Percentiles rank a stretch among this genome's conserved stretches.
These are phyloP conservation scores for Sebastes schlegelii DNA, from an alignment of 2,113 vertebrate genomes.

Conservation along the genomic window DNA sequence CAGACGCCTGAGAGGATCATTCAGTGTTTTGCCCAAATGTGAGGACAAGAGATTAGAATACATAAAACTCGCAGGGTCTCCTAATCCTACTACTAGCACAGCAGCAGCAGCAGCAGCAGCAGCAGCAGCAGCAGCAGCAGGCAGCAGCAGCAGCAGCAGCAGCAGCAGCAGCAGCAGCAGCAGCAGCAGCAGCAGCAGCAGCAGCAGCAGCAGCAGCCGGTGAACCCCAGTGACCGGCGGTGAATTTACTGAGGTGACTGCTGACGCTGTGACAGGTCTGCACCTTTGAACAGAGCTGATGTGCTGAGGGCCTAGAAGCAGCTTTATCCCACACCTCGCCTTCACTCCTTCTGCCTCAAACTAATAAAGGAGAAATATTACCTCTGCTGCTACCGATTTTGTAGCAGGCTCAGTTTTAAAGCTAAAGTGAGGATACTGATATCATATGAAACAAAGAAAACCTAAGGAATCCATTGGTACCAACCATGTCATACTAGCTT, in stretches of 20 bases:
- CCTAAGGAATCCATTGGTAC: no score
- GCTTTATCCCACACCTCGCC: constrained; percentile 18
- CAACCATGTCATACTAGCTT: no score
- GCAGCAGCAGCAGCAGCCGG: constrained; percentile 29
- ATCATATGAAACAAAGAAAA: no score
- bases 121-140: neutral
- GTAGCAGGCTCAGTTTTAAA: no score
- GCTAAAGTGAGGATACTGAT: no score
- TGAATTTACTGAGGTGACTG: constrained; percentile 61
- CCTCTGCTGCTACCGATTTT: neutral
- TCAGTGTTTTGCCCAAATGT: constrained; percentile 15
- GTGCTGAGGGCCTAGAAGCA: constrained; percentile 31
- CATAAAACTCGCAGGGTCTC: constrained; percentile 35
- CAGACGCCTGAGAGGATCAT: constrained; percentile 46
- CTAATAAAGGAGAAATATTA: constrained; percentile 18
- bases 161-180: constrained; percentile 20
- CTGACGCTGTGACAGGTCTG: constrained; percentile 59
- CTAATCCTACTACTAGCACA: constrained; percentile 40
- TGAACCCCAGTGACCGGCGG: constrained; percentile 30
- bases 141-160: neutral
- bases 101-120: constrained; percentile 29
- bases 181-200: constrained; percentile 40
- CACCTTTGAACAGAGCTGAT: constrained; percentile 44
- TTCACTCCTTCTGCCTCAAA: constrained; percentile 27
- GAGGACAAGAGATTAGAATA: constrained; percentile 52